A percentile compares a stretch with the other conserved stretches of the same genome.
These are phyloP conservation scores for Scophthalmus maximus DNA, from an alignment of 2,113 vertebrate species.

Conservation along the genomic window DNA sequence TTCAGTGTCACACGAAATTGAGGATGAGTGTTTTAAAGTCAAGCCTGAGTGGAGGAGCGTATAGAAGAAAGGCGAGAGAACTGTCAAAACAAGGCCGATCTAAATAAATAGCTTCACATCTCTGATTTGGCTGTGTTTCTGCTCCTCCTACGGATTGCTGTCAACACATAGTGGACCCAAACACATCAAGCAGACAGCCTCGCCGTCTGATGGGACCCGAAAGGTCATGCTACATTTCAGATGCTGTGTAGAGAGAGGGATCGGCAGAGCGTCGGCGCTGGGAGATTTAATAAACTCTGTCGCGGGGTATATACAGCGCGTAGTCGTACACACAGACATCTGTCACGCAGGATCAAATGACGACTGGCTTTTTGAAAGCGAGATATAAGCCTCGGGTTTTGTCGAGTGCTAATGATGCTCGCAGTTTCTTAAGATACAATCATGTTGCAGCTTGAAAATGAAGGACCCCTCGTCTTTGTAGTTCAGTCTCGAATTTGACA, in stretches of 20 bases:
- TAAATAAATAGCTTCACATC: slow-evolving; percentile 59
- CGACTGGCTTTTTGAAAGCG: slow-evolving; percentile 42
- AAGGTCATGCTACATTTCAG: slow-evolving; percentile 77
- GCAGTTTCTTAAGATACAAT: slow-evolving; percentile 40
- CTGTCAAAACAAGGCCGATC: slow-evolving; percentile 53
- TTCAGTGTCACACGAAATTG: slow-evolving; percentile 44
- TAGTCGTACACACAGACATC: slow-evolving; percentile 40
- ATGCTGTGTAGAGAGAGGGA: slow-evolving; percentile 60
- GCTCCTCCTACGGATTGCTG: slow-evolving; percentile 61
- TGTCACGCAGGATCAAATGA: slow-evolving; percentile 49
- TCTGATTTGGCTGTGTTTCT: slow-evolving; percentile 43
- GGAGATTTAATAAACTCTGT: slow-evolving; percentile 63
- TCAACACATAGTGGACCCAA: slow-evolving; percentile 66
- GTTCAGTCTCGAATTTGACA: slow-evolving; percentile 36
- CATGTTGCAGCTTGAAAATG: slow-evolving; percentile 29
- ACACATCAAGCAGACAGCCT: slow-evolving; percentile 70
- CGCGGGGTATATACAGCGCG: slow-evolving; percentile 33
- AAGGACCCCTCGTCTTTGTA: slow-evolving; percentile 42
- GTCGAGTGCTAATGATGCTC: slow-evolving; percentile 57
- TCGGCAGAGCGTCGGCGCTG: slow-evolving; percentile 42
- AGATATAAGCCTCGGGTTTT: slow-evolving; percentile 23
- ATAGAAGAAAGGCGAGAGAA: slow-evolving; percentile 9
- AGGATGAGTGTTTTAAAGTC: not conserved
- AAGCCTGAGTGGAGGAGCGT: not conserved
- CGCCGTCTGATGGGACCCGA: slow-evolving; percentile 65